Percentiles rank a stretch among this genome's conserved stretches.
phyloP scores from a whole-genome alignment of 2,888 invertebrate species.

The Eupithecia pulchellata region DNA sequence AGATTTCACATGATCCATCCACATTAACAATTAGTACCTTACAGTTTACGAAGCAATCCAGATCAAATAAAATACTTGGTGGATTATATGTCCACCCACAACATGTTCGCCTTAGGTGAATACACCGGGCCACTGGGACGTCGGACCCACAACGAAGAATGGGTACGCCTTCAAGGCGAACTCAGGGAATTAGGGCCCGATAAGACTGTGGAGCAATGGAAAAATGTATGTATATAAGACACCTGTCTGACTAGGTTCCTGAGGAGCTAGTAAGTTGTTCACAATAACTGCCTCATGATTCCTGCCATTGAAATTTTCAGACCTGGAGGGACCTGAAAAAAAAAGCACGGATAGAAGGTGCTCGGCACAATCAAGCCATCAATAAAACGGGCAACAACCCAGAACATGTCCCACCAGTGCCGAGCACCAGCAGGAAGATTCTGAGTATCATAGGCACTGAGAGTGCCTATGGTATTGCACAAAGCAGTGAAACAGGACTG shows the following conservation, averaged over 20 bases:
- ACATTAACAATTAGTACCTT: too few relatives aligned
- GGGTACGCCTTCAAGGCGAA: background rate
- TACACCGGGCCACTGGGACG: background rate
- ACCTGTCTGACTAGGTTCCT: too few relatives aligned
- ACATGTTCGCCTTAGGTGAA: background rate
- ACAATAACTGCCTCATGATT: background rate
- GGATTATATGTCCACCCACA: constrained; percentile 3
- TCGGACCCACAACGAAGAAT: background rate
- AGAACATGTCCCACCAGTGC: background rate
- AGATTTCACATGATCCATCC: background rate
- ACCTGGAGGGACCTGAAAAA: too few relatives aligned
- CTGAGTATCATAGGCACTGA: background rate
- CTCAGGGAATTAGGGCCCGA: constrained; percentile 1
- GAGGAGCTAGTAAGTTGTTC: background rate
- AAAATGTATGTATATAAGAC: constrained; percentile 3
- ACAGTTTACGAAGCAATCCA: background rate
- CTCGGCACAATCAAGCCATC: background rate
- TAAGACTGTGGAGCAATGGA: background rate
- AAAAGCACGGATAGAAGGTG: constrained; percentile 12
- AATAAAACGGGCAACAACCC: background rate
- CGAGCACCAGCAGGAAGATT: background rate
- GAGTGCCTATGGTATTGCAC: background rate
- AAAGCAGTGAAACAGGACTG: background rate
- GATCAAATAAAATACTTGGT: background rate
- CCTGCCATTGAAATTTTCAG: background rate